Base-by-base conservation (phyloP, 2,888 invertebrate genomes). In the Drosophila engyochracea region DNA sequence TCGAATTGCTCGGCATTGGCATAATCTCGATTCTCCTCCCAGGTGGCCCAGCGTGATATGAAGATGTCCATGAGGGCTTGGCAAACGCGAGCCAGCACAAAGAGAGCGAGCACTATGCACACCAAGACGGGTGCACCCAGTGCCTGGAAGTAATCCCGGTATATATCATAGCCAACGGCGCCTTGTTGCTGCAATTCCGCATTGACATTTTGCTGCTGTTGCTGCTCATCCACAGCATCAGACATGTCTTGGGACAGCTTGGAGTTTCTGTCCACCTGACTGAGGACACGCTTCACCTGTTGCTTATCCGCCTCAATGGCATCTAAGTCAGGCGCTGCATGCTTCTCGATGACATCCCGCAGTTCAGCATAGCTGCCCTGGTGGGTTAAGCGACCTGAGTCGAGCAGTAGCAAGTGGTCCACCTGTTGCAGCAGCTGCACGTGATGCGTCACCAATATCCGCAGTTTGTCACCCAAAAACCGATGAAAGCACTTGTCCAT, bases 21-120 rank as follows among this genome's bases (percentile, higher is more conserved):
- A 5, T 75, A 51, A 6, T 79, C 76, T 2, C 5, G 92, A 90
- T 3, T 83, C 65, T 93, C 93, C 78, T 93, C 93, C 93, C 93
- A 93, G 25, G 91, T 93, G 35, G 93, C 92, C 93, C 93, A 93
- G 25, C 2, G 30, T 0, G 96, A 96, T 0, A 97, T 94, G 94
- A 96, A 97, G 76, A 95, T 96, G 82, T 97, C 97, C 22, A 95
- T 94, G 0, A 95, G 94, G 16, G 96, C 96, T 6, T 96, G 96
- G 0, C 95, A 92, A 0, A 93, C 92, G 90, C 97, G 96, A 0
- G 96, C 95, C 10, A 96, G 30, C 0, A 95, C 6, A 54, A 96
- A 94, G 0, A 95, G 89, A 0, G 94, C 0, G 73, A 94, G 93
- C 6, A 93, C 83, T 6, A 89, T 37, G 0, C 79, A 47, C 14